Evolutionary conservation across 2,113 vertebrate species (phyloP), one percentile per base, ranked within the genome.

Genomic region (Scomber scombrus): DNA sequence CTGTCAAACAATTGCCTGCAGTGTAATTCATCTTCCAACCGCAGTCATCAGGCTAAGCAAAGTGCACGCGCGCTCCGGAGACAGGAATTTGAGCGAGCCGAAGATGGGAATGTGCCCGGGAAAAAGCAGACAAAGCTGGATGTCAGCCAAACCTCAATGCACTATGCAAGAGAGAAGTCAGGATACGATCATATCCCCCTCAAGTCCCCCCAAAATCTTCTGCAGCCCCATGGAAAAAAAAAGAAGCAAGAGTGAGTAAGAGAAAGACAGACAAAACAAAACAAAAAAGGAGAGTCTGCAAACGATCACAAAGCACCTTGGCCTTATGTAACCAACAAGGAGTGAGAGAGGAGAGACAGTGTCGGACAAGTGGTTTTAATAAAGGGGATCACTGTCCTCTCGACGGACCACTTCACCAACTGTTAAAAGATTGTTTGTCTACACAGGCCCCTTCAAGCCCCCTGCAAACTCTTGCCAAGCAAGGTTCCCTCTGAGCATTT

Each of bases 1-100:
- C 91, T 93, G 91, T 95, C 91, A 85, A 89, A 93, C 90, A 93
- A 94, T 91, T 82, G 90, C 62, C 75, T 88, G 90, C 82, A 74
- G 70, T 71, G 82, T 71, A 75, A 86, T 92, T 81, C 86, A 93
- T 92, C 89, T 90, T 75, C 82, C 76, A 68, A 84, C 93, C 88
- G 71, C 90, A 93, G 90, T 82, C 90, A 58, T 87, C 84, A 47
- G 74, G 73, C 80, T 56, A 87, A 63, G 80, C 65, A 71, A 84
- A 81, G 85, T 91, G 78, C 88, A 77, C 68, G 82, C 82, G 71
- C 85, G 87, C 88, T 91, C 83, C 45, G 66, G 81, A 88, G 89
- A 89, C 88, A 80, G 76, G 78, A 85, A 88, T 81, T 46, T 67
- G 85, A 88, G 91, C 87, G 64, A 77, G 90, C 89, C 81, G 61